phyloP scores from a whole-genome alignment of 1,140 invertebrate species.

The Pectinophora gossypiella region DNA sequence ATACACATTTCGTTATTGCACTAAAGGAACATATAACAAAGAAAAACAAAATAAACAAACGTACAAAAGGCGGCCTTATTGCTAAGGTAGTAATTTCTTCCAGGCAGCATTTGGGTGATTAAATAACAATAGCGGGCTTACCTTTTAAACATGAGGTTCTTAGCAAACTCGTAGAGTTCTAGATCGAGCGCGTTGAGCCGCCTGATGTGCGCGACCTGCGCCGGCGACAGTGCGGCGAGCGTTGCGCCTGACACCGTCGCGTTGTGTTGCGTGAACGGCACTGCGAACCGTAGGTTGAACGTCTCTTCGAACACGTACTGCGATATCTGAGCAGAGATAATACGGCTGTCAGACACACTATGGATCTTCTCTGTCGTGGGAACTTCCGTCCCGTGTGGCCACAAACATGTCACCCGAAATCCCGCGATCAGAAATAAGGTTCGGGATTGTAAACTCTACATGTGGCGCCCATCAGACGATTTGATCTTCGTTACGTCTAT shows the following conservation, averaged over 20 bases:
- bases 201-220: conserved; percentile 85
- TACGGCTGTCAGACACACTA: not conserved
- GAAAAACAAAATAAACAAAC: not conserved
- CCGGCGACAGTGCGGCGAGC: conserved; percentile 81
- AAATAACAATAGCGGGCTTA: conserved; percentile 13
- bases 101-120: not conserved
- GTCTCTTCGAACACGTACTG: conserved; percentile 98
- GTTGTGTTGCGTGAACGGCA: conserved; percentile 93
- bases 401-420: too few relatives aligned
- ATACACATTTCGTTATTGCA: too few relatives aligned
- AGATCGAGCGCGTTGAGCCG: conserved; percentile 93
- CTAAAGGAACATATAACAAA: too few relatives aligned
- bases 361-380: too few relatives aligned
- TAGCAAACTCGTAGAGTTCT: conserved; percentile 95
- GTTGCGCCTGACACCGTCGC: conserved; percentile 88
- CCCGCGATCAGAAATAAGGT: too few relatives aligned
- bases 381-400: too few relatives aligned
- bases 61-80: too few relatives aligned
- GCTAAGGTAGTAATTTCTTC: too few relatives aligned
- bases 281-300: conserved; percentile 94
- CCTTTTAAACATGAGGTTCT: conserved; percentile 86
- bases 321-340: conserved; percentile 79
- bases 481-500: too few relatives aligned
- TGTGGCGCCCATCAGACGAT: too few relatives aligned
- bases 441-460: too few relatives aligned